phyloP scores from a whole-genome alignment of 2,797 vertebrate species.

The Picus viridis region DNA sequence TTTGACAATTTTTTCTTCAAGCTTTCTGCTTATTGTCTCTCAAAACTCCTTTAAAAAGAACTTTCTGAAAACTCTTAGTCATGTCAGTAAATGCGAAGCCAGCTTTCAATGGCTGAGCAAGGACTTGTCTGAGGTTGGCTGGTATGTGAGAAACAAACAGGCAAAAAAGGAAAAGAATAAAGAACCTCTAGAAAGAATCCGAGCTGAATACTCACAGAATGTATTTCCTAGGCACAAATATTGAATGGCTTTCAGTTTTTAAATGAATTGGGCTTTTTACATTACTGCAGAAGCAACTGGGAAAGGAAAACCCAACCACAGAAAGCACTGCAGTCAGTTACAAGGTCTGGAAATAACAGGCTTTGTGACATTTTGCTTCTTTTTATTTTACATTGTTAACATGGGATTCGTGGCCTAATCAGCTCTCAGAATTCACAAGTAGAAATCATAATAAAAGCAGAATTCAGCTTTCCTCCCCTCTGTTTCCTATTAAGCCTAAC shows the following conservation, averaged over 20 bases:
- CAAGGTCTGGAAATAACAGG: not conserved
- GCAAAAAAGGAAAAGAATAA: not conserved
- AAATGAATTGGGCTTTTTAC: not conserved
- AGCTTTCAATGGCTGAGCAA: not conserved
- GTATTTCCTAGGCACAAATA: not conserved
- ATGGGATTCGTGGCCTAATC: not conserved
- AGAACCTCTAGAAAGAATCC: not conserved
- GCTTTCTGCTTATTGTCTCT: not conserved
- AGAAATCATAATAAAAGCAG: not conserved
- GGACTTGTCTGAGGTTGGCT: not conserved
- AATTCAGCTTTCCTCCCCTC: not conserved
- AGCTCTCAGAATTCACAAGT: not conserved
- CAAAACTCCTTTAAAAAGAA: not conserved
- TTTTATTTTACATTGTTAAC: not conserved
- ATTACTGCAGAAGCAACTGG: not conserved
- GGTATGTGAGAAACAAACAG: not conserved
- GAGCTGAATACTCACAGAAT: not conserved
- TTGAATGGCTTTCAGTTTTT: not conserved
- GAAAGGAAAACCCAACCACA: not conserved
- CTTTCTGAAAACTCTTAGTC: not conserved
- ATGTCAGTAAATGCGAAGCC: not conserved
- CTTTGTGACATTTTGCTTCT: not conserved
- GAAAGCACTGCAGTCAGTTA: not conserved
- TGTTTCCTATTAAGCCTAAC: not conserved
- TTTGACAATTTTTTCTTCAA: not conserved